phyloP scores from a whole-genome alignment of 2,797 vertebrate genomes.

The Steatocranus sp. region DNA sequence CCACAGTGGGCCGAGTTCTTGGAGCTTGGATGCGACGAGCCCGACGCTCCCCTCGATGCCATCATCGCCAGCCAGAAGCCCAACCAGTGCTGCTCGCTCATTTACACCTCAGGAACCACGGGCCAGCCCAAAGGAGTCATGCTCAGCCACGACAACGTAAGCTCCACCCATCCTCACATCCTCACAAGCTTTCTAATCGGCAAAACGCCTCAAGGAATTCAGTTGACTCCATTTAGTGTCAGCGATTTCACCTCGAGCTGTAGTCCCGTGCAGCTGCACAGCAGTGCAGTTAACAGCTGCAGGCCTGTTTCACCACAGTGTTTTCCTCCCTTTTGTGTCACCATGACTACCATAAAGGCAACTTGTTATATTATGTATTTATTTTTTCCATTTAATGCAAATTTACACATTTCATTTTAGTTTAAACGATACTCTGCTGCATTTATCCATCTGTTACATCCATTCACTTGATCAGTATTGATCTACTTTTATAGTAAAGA shows the following conservation, averaged over 20 bases:
- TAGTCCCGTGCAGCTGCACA: too few species aligned
- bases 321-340: background rate
- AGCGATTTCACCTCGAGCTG: too few species aligned
- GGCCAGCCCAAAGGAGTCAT: conserved; percentile 92
- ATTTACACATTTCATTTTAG: too few species aligned
- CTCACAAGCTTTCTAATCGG: background rate
- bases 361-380: too few species aligned
- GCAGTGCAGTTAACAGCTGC: background rate
- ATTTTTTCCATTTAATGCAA: too few species aligned
- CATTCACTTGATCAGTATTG: background rate
- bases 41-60: conserved; percentile 70
- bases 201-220: background rate
- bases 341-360: too few species aligned
- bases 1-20: conserved; percentile 89
- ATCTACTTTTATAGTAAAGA: background rate
- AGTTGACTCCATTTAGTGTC: background rate
- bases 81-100: conserved; percentile 89
- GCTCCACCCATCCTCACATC: conserved; percentile 11
- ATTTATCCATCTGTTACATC: background rate
- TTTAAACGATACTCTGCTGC: too few species aligned
- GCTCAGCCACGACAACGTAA: conserved; percentile 96
- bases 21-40: conserved; percentile 72
- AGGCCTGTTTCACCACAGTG: background rate
- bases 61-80: conserved; percentile 82
- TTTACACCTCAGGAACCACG: conserved; percentile 92